A percentile compares a stretch with the other conserved stretches of the same genome.
These are phyloP conservation scores for Macrotis lagotis DNA, from an alignment of 2,113 vertebrate species.

Conservation along the genomic window DNA sequence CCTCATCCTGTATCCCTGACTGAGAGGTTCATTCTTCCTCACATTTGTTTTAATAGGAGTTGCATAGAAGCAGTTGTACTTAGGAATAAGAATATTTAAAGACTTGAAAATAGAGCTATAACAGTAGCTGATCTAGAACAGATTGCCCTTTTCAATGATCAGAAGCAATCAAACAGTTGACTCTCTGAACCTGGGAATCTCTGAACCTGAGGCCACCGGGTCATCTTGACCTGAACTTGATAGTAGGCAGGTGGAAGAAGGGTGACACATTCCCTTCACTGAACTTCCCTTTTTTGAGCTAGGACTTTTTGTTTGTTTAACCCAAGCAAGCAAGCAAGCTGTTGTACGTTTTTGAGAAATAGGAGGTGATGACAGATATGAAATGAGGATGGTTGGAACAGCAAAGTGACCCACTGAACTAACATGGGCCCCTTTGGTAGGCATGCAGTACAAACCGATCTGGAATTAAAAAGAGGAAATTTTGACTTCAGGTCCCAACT, in stretches of 20 bases:
- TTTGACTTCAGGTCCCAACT: neutral
- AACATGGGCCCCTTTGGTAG: neutral
- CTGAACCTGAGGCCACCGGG: neutral
- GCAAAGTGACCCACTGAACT: neutral
- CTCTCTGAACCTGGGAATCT: neutral
- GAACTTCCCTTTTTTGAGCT: neutral
- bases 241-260: neutral
- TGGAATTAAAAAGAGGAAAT: neutral
- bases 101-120: neutral
- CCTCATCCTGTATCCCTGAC: too few relatives aligned
- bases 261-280: neutral
- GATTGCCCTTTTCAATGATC: neutral
- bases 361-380: neutral
- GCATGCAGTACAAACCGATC: neutral
- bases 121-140: neutral
- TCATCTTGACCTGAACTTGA: neutral
- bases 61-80: neutral
- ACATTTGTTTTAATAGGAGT: neutral
- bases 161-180: neutral
- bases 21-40: fast-evolving
- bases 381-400: neutral
- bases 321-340: neutral
- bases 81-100: neutral
- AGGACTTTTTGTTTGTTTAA: neutral
- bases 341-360: neutral